Conservation (phyloP, 1,140 invertebrate species). For the Drosophila pandora region DNA sequence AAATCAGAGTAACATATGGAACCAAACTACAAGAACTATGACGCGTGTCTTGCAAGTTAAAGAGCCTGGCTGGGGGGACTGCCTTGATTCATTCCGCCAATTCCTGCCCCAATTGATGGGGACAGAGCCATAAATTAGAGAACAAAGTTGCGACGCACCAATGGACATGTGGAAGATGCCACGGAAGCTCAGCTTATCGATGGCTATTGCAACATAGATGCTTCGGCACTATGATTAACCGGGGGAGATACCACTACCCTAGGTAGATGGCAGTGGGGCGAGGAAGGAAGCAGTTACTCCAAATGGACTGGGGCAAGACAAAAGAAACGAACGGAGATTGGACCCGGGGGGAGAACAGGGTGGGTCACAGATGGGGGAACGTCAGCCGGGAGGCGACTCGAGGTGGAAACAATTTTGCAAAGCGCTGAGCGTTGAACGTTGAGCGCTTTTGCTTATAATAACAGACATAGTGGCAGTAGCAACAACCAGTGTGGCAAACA, state of each 20-base stretch:
- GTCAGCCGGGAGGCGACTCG: background rate
- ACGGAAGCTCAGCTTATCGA: constrained; percentile 58
- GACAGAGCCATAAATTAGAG: constrained; percentile 76
- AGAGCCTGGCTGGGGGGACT: no score
- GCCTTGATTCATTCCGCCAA: constrained; percentile 7
- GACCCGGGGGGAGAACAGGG: background rate
- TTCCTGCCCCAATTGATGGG: constrained; percentile 37
- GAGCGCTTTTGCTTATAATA: constrained; percentile 74
- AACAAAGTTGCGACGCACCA: constrained; percentile 52
- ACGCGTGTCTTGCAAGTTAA: no score
- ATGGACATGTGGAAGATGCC: constrained; percentile 62
- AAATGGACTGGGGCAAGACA: constrained; percentile 49
- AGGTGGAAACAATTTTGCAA: constrained; percentile 77
- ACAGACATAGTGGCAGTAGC: constrained; percentile 45
- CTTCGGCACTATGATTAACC: constrained; percentile 51
- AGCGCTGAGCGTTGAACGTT: constrained; percentile 36
- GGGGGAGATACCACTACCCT: background rate
- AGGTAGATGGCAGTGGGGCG: background rate
- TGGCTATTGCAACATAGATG: constrained; percentile 60
- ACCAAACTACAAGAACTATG: no score
- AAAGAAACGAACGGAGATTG: constrained; percentile 42
- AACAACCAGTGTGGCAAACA: constrained; percentile 52
- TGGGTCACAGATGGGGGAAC: constrained; percentile 12
- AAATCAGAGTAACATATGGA: no score
- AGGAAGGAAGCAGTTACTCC: constrained; percentile 45